A percentile compares a stretch with the other conserved stretches of the same genome.
phyloP scores from a whole-genome alignment of 2,113 vertebrate species.

The Poecilia latipinna region DNA sequence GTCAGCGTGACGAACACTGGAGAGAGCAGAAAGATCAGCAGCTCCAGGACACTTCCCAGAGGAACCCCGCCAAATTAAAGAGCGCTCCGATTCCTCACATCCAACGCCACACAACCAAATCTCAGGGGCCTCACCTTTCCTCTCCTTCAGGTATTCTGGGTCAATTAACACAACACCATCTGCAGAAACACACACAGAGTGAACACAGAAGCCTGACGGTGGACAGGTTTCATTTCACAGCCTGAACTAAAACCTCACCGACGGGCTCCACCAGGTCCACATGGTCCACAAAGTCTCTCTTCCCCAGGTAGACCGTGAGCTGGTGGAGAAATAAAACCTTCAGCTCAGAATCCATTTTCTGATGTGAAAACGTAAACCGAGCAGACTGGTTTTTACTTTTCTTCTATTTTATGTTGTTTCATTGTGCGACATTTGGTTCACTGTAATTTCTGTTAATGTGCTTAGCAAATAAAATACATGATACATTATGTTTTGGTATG shows the following conservation, averaged over 20 bases:
- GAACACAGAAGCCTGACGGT: neutral
- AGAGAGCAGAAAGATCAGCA: neutral
- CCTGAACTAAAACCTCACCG: slow-evolving; percentile 55
- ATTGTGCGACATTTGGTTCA: no score
- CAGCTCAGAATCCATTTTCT: no score
- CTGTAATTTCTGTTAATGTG: no score
- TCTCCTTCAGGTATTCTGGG: slow-evolving; percentile 95
- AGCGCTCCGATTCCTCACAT: neutral
- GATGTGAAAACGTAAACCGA: no score
- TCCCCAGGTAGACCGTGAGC: slow-evolving; percentile 84
- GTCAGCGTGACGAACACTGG: slow-evolving; percentile 94
- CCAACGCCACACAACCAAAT: neutral
- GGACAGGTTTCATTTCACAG: no score
- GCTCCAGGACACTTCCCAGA: slow-evolving; percentile 2
- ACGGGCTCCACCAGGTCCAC: slow-evolving; percentile 83
- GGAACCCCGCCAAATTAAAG: slow-evolving; percentile 1
- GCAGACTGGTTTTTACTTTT: no score
- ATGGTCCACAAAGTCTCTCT: slow-evolving; percentile 84
- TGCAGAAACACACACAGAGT: slow-evolving; percentile 60
- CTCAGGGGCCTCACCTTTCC: slow-evolving; percentile 85
- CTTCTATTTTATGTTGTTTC: no score
- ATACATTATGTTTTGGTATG: no score
- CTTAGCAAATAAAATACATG: no score
- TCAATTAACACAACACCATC: slow-evolving; percentile 96
- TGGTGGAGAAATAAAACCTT: slow-evolving; percentile 37